Conservation (phyloP, 2,113 vertebrate species). For the Pelodiscus sinensis region DNA sequence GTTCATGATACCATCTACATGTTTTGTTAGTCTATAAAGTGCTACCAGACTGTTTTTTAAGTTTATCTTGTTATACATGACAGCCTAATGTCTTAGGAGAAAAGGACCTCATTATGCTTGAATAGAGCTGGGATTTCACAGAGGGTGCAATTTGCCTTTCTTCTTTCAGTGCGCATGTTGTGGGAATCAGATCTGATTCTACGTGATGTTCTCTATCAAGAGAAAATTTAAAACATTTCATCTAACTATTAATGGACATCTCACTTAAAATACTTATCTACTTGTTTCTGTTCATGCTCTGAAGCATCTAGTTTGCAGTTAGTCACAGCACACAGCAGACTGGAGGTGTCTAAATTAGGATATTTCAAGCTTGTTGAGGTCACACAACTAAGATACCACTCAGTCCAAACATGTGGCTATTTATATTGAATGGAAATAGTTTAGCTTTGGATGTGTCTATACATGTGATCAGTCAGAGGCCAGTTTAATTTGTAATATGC, state of each 20-base stretch:
- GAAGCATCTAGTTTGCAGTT: accelerated
- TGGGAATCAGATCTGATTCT: neutral
- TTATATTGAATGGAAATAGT: neutral
- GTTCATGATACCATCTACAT: too few species aligned
- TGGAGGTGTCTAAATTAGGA: neutral
- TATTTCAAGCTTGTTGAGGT: neutral
- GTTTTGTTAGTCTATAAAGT: too few species aligned
- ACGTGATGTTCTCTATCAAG: neutral
- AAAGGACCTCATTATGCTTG: neutral
- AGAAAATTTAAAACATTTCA: neutral
- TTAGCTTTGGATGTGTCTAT: neutral
- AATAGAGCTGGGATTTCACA: neutral
- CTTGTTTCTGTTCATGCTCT: neutral
- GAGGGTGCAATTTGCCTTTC: neutral
- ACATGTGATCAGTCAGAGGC: neutral
- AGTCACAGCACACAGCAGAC: neutral
- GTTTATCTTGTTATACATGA: neutral
- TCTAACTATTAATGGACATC: neutral
- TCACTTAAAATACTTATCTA: neutral
- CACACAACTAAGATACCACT: accelerated
- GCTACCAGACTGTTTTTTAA: too few species aligned
- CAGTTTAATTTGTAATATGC: accelerated
- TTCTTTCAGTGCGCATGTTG: accelerated
- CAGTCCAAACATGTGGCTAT: accelerated
- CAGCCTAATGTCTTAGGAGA: neutral